These are phyloP conservation scores for Pterophyllum scalare DNA, from an alignment of 2,113 vertebrate genomes.

Conservation along the genomic window DNA sequence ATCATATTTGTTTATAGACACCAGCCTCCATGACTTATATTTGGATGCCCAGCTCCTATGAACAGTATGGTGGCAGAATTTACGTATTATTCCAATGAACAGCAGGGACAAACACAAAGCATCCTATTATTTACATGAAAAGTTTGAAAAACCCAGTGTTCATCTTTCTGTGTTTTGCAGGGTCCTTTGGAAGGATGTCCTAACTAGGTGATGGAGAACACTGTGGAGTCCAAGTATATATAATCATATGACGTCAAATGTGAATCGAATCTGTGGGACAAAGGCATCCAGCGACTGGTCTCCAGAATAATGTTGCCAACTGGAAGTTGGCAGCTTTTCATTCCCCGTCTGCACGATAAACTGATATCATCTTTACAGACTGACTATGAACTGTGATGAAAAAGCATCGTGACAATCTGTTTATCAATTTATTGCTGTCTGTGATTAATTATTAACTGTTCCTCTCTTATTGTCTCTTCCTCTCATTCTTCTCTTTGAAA, in stretches of 20 bases:
- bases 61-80: background rate
- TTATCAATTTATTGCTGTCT: slow-evolving; percentile 18
- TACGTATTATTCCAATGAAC: background rate
- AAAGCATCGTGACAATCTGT: slow-evolving; percentile 62
- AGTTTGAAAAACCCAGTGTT: background rate
- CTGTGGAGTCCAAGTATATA: slow-evolving; percentile 9
- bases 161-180: slow-evolving; percentile 40
- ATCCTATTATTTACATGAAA: background rate
- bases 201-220: slow-evolving; percentile 48
- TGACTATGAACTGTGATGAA: slow-evolving; percentile 55
- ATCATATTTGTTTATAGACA: no score
- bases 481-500: slow-evolving; percentile 30
- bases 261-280: slow-evolving; percentile 42
- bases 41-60: background rate
- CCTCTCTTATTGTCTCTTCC: slow-evolving; percentile 20
- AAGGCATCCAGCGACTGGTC: background rate
- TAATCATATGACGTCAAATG: slow-evolving; percentile 24
- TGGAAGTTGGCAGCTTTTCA: slow-evolving; percentile 34
- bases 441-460: slow-evolving; percentile 23
- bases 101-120: background rate
- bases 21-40: background rate
- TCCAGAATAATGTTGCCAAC: background rate
- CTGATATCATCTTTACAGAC: slow-evolving; percentile 17
- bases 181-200: slow-evolving; percentile 68
- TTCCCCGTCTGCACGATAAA: slow-evolving; percentile 9